These are phyloP conservation scores for Diadema setosum DNA, from an alignment of 35 echinoderm and acorn worm genomes.

Conservation along the genomic window DNA sequence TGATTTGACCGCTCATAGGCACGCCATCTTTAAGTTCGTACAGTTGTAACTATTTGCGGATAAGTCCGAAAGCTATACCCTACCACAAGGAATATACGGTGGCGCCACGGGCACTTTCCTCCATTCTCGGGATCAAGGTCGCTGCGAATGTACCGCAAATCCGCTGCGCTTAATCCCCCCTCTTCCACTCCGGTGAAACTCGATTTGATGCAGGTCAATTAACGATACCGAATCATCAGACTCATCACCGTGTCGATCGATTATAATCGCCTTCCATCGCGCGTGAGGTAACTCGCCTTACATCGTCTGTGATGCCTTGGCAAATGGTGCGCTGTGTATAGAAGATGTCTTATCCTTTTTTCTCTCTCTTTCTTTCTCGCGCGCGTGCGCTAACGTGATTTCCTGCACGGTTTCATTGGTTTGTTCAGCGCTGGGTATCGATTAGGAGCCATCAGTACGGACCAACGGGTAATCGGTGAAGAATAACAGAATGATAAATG, in stretches of 20 bases:
- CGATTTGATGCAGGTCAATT: not conserved
- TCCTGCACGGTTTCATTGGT: not conserved
- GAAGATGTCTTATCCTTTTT: too few relatives aligned
- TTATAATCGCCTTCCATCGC: too few relatives aligned
- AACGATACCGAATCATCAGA: not conserved
- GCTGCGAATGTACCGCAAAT: not conserved
- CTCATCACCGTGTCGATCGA: not conserved
- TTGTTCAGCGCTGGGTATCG: not conserved
- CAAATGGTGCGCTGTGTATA: too few relatives aligned
- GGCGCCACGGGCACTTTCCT: not conserved
- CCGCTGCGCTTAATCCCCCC: not conserved
- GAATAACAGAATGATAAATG: not conserved
- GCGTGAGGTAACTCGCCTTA: too few relatives aligned
- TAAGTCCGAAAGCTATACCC: too few relatives aligned
- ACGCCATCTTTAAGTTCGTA: too few relatives aligned
- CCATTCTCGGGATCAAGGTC: not conserved
- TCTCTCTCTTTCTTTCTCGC: too few relatives aligned
- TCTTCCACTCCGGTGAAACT: not conserved
- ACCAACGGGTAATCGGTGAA: slow-evolving; percentile 11
- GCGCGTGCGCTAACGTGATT: too few relatives aligned
- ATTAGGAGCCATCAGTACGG: not conserved
- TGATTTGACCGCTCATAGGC: too few relatives aligned
- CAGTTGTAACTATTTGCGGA: too few relatives aligned
- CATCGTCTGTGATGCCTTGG: too few relatives aligned
- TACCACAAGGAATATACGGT: too few relatives aligned